Percentiles rank a stretch among this genome's conserved stretches.
Evolutionary conservation across 1,140 invertebrate species (phyloP).

Genomic region (Solenopsis fugax): DNA sequence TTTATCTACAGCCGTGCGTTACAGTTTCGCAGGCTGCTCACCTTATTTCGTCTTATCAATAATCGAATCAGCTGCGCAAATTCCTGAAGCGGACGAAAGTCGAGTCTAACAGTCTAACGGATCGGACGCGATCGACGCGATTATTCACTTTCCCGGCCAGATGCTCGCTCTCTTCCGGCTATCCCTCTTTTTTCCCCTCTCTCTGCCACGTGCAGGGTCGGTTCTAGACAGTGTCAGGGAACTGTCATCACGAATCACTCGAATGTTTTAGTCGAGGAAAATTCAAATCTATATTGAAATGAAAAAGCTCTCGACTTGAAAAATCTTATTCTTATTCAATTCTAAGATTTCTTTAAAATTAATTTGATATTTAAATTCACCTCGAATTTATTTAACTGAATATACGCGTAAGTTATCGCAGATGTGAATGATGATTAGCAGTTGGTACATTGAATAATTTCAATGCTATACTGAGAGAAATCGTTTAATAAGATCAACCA

Average conservation of each 20-base stretch:
- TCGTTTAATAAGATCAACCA: too few relatives aligned
- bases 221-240: neutral
- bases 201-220: neutral
- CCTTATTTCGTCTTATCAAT: constrained; percentile 42
- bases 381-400: neutral
- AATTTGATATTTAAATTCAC: neutral
- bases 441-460: neutral
- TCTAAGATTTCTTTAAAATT: neutral
- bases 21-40: neutral
- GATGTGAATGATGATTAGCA: neutral
- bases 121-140: constrained; percentile 21
- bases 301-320: neutral
- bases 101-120: constrained; percentile 7
- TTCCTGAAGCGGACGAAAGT: constrained; percentile 11
- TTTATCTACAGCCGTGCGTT: constrained; percentile 16
- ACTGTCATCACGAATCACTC: neutral
- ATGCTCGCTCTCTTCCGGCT: constrained; percentile 37
- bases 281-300: neutral
- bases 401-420: neutral
- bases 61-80: constrained; percentile 33
- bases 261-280: neutral
- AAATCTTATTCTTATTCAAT: neutral
- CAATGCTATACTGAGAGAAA: too few relatives aligned
- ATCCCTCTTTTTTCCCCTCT: neutral
- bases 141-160: constrained; percentile 40